These are phyloP conservation scores for Melipona bicolor DNA, from an alignment of 2,888 invertebrate genomes.

Conservation along the genomic window DNA sequence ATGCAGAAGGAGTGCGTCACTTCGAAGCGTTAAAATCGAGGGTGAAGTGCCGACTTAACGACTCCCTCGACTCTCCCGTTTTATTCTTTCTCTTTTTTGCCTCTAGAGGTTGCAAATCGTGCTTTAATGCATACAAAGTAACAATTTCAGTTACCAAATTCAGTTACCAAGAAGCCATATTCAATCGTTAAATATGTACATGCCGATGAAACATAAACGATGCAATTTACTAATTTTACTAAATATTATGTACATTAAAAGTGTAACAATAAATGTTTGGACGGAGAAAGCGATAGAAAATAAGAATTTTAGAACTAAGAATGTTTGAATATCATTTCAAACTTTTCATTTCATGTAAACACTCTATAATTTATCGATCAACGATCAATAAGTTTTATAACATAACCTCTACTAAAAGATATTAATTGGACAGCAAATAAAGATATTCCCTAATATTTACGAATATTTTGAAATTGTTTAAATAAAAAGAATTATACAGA, in stretches of 20 bases:
- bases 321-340: neutral
- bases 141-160: neutral
- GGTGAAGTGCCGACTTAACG: conserved; percentile 63
- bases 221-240: neutral
- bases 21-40: conserved; percentile 71
- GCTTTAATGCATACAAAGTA: conserved; percentile 9
- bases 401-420: neutral
- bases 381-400: neutral
- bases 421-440: neutral
- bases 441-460: neutral
- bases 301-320: neutral
- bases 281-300: neutral
- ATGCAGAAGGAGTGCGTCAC: conserved; percentile 67
- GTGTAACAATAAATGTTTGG: neutral
- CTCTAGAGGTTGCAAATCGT: conserved; percentile 6
- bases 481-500: neutral
- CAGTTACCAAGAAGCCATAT: no score
- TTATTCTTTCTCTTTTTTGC: conserved; percentile 38
- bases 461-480: neutral
- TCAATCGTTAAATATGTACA: neutral
- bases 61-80: conserved; percentile 51
- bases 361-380: neutral
- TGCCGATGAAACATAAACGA: neutral
- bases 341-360: neutral
- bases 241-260: neutral